Evolutionary conservation across 2,113 vertebrate species (phyloP).

Genomic region (Gobiocypris rarus): DNA sequence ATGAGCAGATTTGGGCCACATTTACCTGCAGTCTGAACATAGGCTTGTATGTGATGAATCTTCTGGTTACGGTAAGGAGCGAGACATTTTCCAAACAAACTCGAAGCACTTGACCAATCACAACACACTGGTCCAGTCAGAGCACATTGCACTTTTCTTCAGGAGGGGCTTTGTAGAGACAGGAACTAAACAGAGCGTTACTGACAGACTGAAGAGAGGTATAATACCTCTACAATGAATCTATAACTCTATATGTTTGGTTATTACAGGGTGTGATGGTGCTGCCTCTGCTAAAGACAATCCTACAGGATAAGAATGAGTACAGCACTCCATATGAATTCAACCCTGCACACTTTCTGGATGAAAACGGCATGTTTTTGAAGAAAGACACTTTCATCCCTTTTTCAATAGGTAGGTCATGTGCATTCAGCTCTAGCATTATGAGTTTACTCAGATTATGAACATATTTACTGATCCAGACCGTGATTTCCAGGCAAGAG

Average conservation of each 20-base stretch:
- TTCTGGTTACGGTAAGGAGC: no score
- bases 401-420: conserved; percentile 45
- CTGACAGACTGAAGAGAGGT: no score
- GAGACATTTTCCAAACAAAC: no score
- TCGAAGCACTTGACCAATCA: neutral
- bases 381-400: conserved; percentile 56
- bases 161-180: no score
- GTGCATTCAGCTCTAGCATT: neutral
- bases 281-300: conserved; percentile 45
- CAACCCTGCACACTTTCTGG: conserved; percentile 55
- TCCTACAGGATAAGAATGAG: conserved; percentile 47
- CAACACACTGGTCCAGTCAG: no score
- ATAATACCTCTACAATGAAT: no score
- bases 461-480: neutral
- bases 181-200: no score
- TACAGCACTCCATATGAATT: conserved; percentile 37
- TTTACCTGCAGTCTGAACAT: no score
- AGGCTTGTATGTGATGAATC: no score
- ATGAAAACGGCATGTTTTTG: conserved; percentile 51
- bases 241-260: no score
- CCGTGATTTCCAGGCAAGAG: conserved; percentile 65
- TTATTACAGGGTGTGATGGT: conserved; percentile 47
- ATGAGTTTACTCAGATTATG: neutral
- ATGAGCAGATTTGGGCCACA: no score
- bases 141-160: no score